Conservation (phyloP, 2,888 invertebrate species). For the Caenorhabditis angaria region DNA sequence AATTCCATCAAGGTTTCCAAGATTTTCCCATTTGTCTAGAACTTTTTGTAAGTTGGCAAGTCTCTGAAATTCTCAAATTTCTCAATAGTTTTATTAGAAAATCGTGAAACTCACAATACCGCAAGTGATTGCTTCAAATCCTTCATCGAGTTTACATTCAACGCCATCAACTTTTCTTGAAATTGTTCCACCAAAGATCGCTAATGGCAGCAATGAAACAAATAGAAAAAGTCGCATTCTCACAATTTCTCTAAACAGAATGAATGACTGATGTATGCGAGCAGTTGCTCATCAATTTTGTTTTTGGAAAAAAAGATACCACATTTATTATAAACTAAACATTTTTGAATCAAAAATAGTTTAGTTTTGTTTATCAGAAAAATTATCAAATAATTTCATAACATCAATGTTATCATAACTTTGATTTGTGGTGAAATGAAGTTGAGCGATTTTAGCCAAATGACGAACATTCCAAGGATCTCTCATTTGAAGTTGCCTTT, state of each 20-base stretch:
- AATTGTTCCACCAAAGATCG: not conserved
- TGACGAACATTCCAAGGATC: constrained; percentile 33
- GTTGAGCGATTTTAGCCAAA: constrained; percentile 36
- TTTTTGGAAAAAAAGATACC: too few relatives aligned
- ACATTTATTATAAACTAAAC: too few relatives aligned
- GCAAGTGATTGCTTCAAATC: not conserved
- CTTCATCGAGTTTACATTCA: not conserved
- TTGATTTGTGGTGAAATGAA: constrained; percentile 42
- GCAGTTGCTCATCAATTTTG: too few relatives aligned
- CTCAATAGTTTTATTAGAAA: not conserved
- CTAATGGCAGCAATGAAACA: not conserved
- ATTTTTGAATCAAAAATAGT: too few relatives aligned
- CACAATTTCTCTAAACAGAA: too few relatives aligned
- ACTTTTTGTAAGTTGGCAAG: not conserved
- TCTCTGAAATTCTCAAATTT: not conserved
- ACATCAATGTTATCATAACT: constrained; percentile 38
- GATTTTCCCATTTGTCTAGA: not conserved
- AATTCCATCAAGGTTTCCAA: not conserved
- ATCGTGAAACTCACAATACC: not conserved
- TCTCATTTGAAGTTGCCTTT: constrained; percentile 29
- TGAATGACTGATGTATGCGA: too few relatives aligned
- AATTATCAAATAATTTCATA: constrained; percentile 29
- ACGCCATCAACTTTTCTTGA: not conserved
- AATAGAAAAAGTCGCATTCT: not conserved
- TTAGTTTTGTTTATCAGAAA: too few relatives aligned